Evolutionary conservation across 2,797 vertebrate species (phyloP).

Genomic region (Bradypus variegatus): DNA sequence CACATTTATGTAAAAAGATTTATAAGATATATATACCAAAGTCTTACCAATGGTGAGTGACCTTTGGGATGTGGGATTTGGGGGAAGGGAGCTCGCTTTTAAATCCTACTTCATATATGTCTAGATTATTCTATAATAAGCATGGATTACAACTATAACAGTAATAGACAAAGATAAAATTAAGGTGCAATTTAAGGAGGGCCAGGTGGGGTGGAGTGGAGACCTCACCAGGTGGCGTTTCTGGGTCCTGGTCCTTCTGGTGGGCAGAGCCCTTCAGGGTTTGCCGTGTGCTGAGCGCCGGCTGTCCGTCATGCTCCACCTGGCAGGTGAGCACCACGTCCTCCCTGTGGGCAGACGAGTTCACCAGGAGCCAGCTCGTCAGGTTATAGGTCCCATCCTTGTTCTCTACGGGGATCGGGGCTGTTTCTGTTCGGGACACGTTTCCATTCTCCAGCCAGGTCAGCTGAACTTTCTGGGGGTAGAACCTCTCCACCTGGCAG

Average conservation of each 20-base stretch:
- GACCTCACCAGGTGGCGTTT: conserved; percentile 36
- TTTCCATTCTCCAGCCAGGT: conserved; percentile 50
- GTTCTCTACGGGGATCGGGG: not conserved
- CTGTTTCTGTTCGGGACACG: fast-evolving
- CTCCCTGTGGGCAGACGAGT: conserved; percentile 33
- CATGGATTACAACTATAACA: not conserved
- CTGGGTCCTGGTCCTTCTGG: not conserved
- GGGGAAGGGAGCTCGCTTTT: not conserved
- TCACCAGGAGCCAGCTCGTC: conserved; percentile 19
- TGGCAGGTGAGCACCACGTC: conserved; percentile 44
- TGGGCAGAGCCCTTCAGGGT: not conserved
- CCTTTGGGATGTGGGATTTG: not conserved
- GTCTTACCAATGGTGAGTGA: not conserved
- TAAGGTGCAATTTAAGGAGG: not conserved
- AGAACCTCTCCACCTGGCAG: conserved; percentile 44
- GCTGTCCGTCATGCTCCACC: conserved; percentile 63
- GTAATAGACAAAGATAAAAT: not conserved
- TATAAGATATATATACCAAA: not conserved
- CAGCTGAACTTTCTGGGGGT: not conserved
- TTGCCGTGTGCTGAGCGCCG: fast-evolving
- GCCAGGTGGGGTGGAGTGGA: not conserved
- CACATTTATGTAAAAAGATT: not conserved
- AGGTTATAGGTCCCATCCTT: conserved; percentile 31
- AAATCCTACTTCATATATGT: not conserved
- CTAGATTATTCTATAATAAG: not conserved